These are phyloP conservation scores for Homalodisca vitripennis DNA, from an alignment of 1,140 invertebrate genomes.

Conservation along the genomic window DNA sequence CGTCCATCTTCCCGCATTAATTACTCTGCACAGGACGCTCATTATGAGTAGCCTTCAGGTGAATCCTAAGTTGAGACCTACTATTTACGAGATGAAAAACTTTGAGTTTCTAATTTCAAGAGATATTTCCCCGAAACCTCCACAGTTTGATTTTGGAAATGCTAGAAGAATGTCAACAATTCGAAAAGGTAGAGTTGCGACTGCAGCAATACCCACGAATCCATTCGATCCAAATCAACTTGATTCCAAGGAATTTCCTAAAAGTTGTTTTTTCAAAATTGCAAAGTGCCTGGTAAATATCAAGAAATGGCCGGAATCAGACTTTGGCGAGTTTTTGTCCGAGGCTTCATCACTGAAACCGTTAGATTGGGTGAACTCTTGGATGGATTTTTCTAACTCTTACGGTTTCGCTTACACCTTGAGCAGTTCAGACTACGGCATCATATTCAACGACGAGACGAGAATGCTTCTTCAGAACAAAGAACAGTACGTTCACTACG, in stretches of 20 bases:
- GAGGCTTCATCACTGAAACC: slow-evolving; percentile 10
- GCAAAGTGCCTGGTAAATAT: slow-evolving; percentile 47
- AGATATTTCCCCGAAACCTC: not conserved
- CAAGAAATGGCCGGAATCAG: not conserved
- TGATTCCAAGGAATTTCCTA: too few relatives aligned
- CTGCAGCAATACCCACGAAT: too few relatives aligned
- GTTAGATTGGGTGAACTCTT: slow-evolving; percentile 43
- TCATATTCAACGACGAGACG: slow-evolving; percentile 68
- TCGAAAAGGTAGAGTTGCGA: too few relatives aligned
- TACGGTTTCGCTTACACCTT: slow-evolving; percentile 72
- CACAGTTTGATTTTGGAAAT: too few relatives aligned
- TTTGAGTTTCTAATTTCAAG: slow-evolving; percentile 7
- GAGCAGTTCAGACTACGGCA: slow-evolving; percentile 65
- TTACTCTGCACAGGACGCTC: slow-evolving; percentile 14
- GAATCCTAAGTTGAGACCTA: slow-evolving; percentile 20
- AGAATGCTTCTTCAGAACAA: slow-evolving; percentile 48
- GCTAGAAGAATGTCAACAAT: not conserved
- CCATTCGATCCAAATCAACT: not conserved
- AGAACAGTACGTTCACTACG: slow-evolving; percentile 1
- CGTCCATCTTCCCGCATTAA: not conserved
- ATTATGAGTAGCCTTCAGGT: slow-evolving; percentile 9
- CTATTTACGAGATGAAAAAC: not conserved
- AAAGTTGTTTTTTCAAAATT: not conserved
- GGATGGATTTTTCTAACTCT: slow-evolving; percentile 76
- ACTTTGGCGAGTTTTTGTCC: not conserved